Conservation (phyloP, 2,113 vertebrate species). For the Caloenas nicobarica region DNA sequence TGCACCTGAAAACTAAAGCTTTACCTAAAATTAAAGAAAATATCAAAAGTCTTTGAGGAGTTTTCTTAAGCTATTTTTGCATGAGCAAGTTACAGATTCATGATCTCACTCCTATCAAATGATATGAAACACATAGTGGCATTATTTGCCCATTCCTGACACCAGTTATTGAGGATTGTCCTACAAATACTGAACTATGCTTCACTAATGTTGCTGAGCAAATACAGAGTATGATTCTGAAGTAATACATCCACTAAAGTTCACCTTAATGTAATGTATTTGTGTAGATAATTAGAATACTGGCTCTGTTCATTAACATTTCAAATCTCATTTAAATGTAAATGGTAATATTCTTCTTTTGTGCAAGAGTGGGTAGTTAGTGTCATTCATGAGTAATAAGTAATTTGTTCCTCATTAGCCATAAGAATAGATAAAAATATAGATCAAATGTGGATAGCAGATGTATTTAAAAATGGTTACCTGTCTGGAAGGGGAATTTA, state of each 20-base stretch:
- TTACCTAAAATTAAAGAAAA: neutral
- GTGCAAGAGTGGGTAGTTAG: slow-evolving; percentile 78
- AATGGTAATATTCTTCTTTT: slow-evolving; percentile 84
- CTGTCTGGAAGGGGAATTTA: slow-evolving; percentile 27
- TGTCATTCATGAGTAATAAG: slow-evolving; percentile 83
- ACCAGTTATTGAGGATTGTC: neutral
- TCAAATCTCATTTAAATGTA: slow-evolving; percentile 87
- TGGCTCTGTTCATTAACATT: slow-evolving; percentile 83
- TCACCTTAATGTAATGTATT: slow-evolving; percentile 79
- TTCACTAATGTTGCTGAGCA: neutral
- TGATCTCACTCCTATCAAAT: neutral
- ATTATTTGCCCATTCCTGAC: neutral
- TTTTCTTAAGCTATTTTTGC: neutral
- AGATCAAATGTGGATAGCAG: slow-evolving; percentile 69
- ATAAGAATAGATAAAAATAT: slow-evolving; percentile 69
- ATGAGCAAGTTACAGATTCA: neutral
- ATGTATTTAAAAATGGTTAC: slow-evolving; percentile 58
- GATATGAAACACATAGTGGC: neutral
- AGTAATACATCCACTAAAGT: slow-evolving; percentile 72
- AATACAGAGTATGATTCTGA: slow-evolving; percentile 10
- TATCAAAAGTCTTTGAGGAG: neutral
- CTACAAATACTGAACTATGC: neutral
- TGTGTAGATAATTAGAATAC: slow-evolving; percentile 83
- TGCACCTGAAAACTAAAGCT: neutral
- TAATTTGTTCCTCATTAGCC: slow-evolving; percentile 79